phyloP scores from a whole-genome alignment of 2,113 vertebrate genomes.

The Cyphomyrus discorhynchus region DNA sequence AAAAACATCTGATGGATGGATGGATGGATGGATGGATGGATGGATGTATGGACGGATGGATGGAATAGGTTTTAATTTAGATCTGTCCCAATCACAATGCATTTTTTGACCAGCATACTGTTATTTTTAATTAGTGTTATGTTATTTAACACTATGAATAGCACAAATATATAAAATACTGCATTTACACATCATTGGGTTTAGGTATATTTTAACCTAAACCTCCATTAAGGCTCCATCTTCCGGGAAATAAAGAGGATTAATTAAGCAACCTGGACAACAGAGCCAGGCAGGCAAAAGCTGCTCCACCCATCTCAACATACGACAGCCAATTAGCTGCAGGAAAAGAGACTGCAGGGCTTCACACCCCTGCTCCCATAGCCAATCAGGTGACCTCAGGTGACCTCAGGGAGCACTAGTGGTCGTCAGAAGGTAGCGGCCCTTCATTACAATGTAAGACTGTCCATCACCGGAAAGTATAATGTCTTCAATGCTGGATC shows the following conservation, averaged over 20 bases:
- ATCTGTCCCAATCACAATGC: background rate
- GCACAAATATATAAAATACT: background rate
- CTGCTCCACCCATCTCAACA: background rate
- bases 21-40: background rate
- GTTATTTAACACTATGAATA: no score
- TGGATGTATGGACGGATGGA: background rate
- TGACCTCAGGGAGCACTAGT: background rate
- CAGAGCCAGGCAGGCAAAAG: background rate
- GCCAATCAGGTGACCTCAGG: background rate
- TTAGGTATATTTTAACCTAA: background rate
- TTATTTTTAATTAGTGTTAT: background rate
- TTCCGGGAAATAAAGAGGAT: background rate
- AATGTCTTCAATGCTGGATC: background rate
- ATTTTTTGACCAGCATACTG: background rate
- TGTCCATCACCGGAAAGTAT: background rate
- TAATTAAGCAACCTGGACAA: background rate
- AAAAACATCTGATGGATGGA: background rate
- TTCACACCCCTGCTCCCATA: background rate
- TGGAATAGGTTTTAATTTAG: background rate
- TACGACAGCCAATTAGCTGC: background rate
- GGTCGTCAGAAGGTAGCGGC: background rate
- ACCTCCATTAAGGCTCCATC: background rate
- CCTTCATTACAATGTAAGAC: background rate
- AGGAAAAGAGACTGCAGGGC: background rate
- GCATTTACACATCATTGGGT: background rate